Percentiles rank a stretch among this genome's conserved stretches.
Evolutionary conservation across 2,113 vertebrate species (phyloP).

Genomic region (Ptychochromis oligacanthus): DNA sequence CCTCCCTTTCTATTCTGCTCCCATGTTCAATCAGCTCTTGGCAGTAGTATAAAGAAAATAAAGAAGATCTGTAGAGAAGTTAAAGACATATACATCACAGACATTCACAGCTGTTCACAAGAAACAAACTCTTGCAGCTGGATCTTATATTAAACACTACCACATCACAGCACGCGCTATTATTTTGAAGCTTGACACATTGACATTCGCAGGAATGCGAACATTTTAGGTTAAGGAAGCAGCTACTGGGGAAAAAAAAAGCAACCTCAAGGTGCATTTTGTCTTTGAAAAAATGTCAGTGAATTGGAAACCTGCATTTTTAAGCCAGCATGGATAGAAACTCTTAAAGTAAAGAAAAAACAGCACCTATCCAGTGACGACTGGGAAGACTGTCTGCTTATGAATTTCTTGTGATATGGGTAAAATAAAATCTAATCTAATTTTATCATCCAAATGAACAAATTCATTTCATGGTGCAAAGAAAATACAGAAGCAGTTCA

Average conservation of each 20-base stretch:
- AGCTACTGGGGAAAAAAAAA: background rate
- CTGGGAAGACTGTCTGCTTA: background rate
- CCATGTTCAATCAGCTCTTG: conserved; percentile 52
- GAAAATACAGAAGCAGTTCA: background rate
- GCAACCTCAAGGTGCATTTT: background rate
- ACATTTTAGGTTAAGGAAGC: conserved; percentile 1
- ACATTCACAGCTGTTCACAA: background rate
- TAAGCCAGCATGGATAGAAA: background rate
- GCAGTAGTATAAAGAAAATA: conserved; percentile 42
- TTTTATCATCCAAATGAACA: background rate
- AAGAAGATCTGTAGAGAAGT: background rate
- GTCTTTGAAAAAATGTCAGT: background rate
- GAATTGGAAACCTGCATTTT: background rate
- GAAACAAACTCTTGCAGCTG: conserved; percentile 7
- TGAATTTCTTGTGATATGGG: background rate
- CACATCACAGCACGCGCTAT: background rate
- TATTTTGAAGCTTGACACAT: background rate
- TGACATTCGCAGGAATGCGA: background rate
- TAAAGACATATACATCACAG: conserved; percentile 1
- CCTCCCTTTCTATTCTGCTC: conserved; percentile 15
- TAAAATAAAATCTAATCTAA: background rate
- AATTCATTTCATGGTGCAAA: background rate
- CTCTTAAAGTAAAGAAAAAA: background rate
- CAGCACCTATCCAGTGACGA: background rate
- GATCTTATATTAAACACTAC: conserved; percentile 13